Conservation (phyloP, 2,113 vertebrate species). For the Centropus bengalensis region DNA sequence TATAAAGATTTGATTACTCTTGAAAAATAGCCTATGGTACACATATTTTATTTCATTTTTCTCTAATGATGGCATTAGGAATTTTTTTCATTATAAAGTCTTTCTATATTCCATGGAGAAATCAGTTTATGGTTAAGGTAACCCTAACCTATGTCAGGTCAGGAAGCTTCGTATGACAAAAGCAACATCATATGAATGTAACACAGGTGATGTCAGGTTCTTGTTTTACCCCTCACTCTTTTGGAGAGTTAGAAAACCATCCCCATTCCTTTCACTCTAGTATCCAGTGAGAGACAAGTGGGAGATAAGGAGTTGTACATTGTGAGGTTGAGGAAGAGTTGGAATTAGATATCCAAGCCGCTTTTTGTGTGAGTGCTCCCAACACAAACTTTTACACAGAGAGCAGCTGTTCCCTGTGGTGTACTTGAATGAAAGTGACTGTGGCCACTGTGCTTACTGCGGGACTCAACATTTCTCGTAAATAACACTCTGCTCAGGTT, state of each 20-base stretch:
- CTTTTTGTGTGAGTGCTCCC: neutral
- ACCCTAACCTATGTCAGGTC: neutral
- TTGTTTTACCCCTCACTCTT: neutral
- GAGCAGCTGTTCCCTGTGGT: neutral
- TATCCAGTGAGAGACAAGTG: neutral
- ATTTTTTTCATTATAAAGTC: neutral
- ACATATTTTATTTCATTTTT: neutral
- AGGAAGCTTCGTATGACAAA: neutral
- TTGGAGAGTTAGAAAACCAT: neutral
- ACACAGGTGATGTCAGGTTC: neutral
- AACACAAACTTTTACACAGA: neutral
- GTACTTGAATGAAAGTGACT: conserved; percentile 18
- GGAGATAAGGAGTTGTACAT: neutral
- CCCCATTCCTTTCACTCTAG: neutral
- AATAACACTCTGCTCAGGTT: neutral
- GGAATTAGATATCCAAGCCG: neutral
- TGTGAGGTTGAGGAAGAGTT: neutral
- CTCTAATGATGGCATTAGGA: neutral
- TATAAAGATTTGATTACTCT: neutral
- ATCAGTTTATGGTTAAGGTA: neutral
- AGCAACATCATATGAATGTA: neutral
- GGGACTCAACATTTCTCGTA: neutral
- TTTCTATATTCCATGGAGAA: neutral
- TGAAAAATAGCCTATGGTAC: neutral
- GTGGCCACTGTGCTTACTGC: neutral